These are phyloP conservation scores for Tryphoninae sp. DNA, from an alignment of 2,888 invertebrate genomes.

Conservation along the genomic window DNA sequence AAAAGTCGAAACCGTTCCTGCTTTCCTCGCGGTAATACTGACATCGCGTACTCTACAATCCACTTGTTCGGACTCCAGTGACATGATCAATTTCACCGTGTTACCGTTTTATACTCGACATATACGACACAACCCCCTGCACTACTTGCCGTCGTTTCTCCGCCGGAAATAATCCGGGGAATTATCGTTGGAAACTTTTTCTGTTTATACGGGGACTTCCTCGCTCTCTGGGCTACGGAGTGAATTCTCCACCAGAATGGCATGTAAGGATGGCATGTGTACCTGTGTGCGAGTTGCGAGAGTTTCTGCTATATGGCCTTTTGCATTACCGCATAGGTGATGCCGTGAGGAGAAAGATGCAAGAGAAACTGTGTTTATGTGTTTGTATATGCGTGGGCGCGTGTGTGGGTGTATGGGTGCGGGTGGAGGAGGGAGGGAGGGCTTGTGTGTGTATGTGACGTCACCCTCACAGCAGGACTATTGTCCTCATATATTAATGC, in stretches of 20 bases:
- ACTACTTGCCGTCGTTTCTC: constrained; percentile 65
- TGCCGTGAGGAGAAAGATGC: too few species aligned
- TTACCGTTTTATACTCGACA: constrained; percentile 8
- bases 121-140: constrained; percentile 39
- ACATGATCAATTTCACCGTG: constrained; percentile 55
- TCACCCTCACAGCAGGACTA: constrained; percentile 65
- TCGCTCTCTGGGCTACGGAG: constrained; percentile 29
- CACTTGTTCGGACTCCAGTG: constrained; percentile 22
- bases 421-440: constrained; percentile 8
- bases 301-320: constrained; percentile 23
- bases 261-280: constrained; percentile 12
- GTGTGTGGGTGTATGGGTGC: not conserved
- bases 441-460: constrained; percentile 50
- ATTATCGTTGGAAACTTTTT: constrained; percentile 66
- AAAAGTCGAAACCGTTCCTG: constrained; percentile 35
- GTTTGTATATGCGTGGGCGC: not conserved
- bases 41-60: constrained; percentile 15
- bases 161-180: constrained; percentile 67
- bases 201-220: constrained; percentile 45
- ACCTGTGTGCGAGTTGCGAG: not conserved
- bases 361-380: too few species aligned
- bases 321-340: constrained; percentile 9
- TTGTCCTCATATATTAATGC: constrained; percentile 73
- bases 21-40: constrained; percentile 44
- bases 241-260: constrained; percentile 43